phyloP scores from a whole-genome alignment of 64 coral and sea anemone genomes.

The Platygyra sinensis region DNA sequence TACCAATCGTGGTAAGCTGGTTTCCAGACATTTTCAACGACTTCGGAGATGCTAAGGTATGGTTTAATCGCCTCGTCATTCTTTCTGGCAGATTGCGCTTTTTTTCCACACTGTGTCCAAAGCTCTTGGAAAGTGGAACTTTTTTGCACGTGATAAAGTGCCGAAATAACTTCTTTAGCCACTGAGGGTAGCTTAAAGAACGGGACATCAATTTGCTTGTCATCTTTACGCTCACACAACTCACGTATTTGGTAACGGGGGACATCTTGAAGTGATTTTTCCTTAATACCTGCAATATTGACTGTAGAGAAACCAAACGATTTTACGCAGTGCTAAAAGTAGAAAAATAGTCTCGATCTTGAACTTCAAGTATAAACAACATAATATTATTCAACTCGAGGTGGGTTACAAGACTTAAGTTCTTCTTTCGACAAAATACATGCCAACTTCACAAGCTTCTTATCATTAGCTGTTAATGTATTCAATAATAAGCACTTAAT shows the following conservation, averaged over 20 bases:
- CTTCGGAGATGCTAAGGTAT: slow-evolving; percentile 22
- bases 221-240: not conserved
- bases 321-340: not conserved
- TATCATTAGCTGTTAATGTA: no score
- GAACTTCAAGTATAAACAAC: not conserved
- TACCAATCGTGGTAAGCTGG: slow-evolving; percentile 37
- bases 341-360: not conserved
- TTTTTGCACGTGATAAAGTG: not conserved
- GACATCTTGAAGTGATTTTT: not conserved
- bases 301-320: not conserved
- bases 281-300: not conserved
- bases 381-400: not conserved
- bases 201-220: not conserved
- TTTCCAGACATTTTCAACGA: slow-evolving; percentile 35
- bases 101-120: slow-evolving; percentile 46
- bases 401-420: no score
- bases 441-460: no score
- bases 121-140: slow-evolving; percentile 50
- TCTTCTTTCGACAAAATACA: no score
- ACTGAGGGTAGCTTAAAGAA: slow-evolving; percentile 14
- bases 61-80: slow-evolving; percentile 6
- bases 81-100: not conserved
- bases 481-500: no score
- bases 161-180: not conserved
- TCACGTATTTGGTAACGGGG: not conserved